phyloP scores from a whole-genome alignment of 2,797 vertebrate genomes.

The Parotocinclus haroldoi region DNA sequence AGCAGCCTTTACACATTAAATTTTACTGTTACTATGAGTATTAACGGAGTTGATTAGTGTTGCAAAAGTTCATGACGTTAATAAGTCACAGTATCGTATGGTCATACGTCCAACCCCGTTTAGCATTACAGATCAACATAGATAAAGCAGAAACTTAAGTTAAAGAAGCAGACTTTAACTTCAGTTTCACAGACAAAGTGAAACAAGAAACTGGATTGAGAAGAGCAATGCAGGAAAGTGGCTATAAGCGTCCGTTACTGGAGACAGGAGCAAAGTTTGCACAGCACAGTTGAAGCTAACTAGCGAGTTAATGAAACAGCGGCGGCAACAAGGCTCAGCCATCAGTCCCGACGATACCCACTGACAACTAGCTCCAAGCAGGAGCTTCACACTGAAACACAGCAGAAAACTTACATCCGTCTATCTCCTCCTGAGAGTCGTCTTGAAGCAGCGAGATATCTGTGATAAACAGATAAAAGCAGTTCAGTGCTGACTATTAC shows the following conservation, averaged over 20 bases:
- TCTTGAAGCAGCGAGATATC: constrained; percentile 83
- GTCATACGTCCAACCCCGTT: too few relatives aligned
- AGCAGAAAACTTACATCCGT: constrained; percentile 75
- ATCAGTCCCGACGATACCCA: background rate
- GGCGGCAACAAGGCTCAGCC: background rate
- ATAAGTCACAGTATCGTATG: too few relatives aligned
- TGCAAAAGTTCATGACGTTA: too few relatives aligned
- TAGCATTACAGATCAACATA: too few relatives aligned
- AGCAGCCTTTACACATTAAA: too few relatives aligned
- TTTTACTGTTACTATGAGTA: too few relatives aligned
- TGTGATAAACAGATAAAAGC: constrained; percentile 54
- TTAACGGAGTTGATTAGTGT: too few relatives aligned
- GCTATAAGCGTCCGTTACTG: background rate
- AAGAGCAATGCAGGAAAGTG: background rate
- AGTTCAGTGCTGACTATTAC: constrained; percentile 30
- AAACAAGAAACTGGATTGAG: too few relatives aligned
- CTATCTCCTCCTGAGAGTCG: constrained; percentile 80
- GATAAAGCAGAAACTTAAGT: too few relatives aligned
- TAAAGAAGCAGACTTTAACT: too few relatives aligned
- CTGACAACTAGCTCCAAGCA: background rate
- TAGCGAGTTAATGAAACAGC: constrained; percentile 7
- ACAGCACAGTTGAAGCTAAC: background rate
- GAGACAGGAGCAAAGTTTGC: constrained; percentile 24
- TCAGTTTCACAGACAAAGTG: too few relatives aligned
- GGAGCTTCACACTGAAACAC: background rate